phyloP scores from a whole-genome alignment of 2,797 vertebrate genomes.

The Lindbergichthys nudifrons region DNA sequence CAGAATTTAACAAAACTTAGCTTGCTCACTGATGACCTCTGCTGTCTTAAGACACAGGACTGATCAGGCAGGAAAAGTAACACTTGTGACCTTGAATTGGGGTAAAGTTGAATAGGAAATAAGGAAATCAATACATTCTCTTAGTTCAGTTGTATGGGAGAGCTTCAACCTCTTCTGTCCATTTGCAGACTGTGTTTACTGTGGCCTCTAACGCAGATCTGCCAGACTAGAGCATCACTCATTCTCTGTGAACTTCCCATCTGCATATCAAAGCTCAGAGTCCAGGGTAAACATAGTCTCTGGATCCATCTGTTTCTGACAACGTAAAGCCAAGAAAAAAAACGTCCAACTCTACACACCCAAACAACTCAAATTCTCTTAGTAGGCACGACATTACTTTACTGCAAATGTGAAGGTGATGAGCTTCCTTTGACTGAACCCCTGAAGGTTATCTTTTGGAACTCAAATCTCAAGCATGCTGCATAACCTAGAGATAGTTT shows the following conservation, averaged over 20 bases:
- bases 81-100: slow-evolving; percentile 44
- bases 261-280: slow-evolving; percentile 89
- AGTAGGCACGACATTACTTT: slow-evolving; percentile 31
- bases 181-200: slow-evolving; percentile 71
- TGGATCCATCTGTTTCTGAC: slow-evolving; percentile 84
- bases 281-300: slow-evolving; percentile 82
- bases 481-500: slow-evolving; percentile 1
- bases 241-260: slow-evolving; percentile 86
- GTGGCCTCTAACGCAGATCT: slow-evolving; percentile 63
- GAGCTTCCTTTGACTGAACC: slow-evolving; percentile 21
- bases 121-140: slow-evolving; percentile 54
- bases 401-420: slow-evolving; percentile 28
- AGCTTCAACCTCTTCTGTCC: slow-evolving; percentile 50
- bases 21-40: slow-evolving; percentile 33
- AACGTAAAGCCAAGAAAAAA: slow-evolving; percentile 72
- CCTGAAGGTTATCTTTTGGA: slow-evolving; percentile 17
- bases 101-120: slow-evolving; percentile 51
- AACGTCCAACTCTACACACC: slow-evolving; percentile 43
- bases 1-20: not conserved
- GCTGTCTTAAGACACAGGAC: slow-evolving; percentile 14
- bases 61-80: slow-evolving; percentile 23
- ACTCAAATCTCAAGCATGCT: not conserved
- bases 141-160: slow-evolving; percentile 35
- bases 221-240: slow-evolving; percentile 84
- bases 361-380: slow-evolving; percentile 56